Evolutionary conservation across 2,888 invertebrate species (phyloP), one percentile per base, ranked within the genome.

Genomic region (Alcis repandata): DNA sequence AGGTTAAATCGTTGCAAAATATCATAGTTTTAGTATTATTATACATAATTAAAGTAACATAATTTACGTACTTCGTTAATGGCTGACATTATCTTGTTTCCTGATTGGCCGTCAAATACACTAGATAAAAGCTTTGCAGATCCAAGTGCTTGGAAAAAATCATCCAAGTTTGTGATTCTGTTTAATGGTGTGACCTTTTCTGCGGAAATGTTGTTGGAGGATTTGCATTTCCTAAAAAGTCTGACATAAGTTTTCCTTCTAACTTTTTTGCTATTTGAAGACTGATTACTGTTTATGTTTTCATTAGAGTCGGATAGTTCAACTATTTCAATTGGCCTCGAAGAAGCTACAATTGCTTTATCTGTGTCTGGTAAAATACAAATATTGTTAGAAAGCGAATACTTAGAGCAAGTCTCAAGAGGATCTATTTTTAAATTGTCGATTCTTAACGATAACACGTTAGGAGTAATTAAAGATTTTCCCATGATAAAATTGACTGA

Each of bases 121-220:
- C 76, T 79, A 13, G 83, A 77, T 36, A 91, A 71, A 1, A 72
- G 46, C 74, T 83, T 87, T 22, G 77, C 75, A 20, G 84, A 68
- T 22, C 92, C 91, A n/a, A 92, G 65, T 27, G 82, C 79, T 80
- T 83, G 77, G 33, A 88, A 84, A 68, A 92, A 92, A n/a, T 91
- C 89, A 1, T 91, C 87, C n/a, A 89, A 63, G 72, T 79, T 87
- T 0, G 69, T 75, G 51, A 92, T 87, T 80, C 84, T 86, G 69
- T 72, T 77, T 15, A 92, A 68, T 63, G 80, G 68, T 10, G 80
- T 86, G 53, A 69, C 73, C 68, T 70, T 83, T 62, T 82, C 80
- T 36, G 63, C 74, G 0, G 75, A 67, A 64, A 86, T 78, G 53
- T 82, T 85, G 0, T 85, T 81, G 8, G 84, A 80, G 0, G 86